Percentiles rank a stretch among this genome's conserved stretches.
Evolutionary conservation across 2,797 vertebrate species (phyloP).

Genomic region (Enteromius radiatus): DNA sequence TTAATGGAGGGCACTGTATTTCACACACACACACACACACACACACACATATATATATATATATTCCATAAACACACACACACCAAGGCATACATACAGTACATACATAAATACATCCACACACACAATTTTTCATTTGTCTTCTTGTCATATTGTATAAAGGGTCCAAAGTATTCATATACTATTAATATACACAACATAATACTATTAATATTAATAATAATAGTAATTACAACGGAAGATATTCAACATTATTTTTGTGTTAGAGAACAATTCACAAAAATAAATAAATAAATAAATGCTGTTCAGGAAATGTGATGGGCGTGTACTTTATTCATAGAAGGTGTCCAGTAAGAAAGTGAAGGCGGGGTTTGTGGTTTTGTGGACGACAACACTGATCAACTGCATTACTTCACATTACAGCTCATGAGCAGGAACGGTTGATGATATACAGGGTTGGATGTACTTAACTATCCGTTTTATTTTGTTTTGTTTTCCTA

Average conservation of each 20-base stretch:
- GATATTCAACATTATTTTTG: background rate
- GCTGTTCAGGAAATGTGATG: background rate
- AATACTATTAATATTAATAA: too few relatives aligned
- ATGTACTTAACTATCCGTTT: background rate
- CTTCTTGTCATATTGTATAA: too few relatives aligned
- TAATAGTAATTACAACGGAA: background rate
- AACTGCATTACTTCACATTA: constrained; percentile 30
- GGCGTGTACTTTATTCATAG: background rate
- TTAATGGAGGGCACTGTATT: too few relatives aligned
- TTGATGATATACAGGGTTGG: background rate
- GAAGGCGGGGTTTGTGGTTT: constrained; percentile 27
- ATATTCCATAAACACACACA: too few relatives aligned
- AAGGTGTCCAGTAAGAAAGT: constrained; percentile 1
- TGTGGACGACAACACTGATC: background rate
- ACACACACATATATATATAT: too few relatives aligned
- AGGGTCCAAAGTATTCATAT: too few relatives aligned
- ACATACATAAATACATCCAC: too few relatives aligned
- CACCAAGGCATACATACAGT: too few relatives aligned
- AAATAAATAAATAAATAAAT: background rate
- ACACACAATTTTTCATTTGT: too few relatives aligned
- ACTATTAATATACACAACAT: too few relatives aligned
- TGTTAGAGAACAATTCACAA: background rate
- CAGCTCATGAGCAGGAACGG: background rate
- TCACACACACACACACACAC: too few relatives aligned
- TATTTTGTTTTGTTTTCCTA: background rate